Percentiles rank a stretch among this genome's conserved stretches.
These are phyloP conservation scores for Cyclina sinensis DNA, from an alignment of 1,140 invertebrate species.

Conservation along the genomic window DNA sequence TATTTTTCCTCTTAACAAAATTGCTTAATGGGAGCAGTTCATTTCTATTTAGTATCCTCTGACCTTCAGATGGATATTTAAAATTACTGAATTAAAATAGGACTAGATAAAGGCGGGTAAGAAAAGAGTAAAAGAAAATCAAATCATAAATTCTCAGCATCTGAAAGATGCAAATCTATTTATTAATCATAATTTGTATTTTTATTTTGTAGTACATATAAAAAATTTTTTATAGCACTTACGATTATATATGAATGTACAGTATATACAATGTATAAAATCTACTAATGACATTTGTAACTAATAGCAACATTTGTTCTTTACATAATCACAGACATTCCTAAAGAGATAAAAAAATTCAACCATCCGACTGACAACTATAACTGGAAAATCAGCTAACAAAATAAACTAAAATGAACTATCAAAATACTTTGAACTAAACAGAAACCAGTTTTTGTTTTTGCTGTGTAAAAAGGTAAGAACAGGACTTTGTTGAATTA, in stretches of 20 bases:
- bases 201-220: conserved; percentile 21
- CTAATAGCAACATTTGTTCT: conserved; percentile 19
- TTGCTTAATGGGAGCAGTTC: too few species aligned
- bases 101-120: too few species aligned
- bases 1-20: too few species aligned
- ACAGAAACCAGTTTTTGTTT: too few species aligned
- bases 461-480: too few species aligned
- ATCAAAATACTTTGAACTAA: too few species aligned
- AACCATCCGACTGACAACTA: neutral
- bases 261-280: conserved; percentile 48
- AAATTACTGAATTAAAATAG: too few species aligned
- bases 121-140: neutral
- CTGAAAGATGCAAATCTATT: conserved; percentile 8
- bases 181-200: neutral
- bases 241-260: conserved; percentile 43
- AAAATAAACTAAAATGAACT: too few species aligned
- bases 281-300: conserved; percentile 15
- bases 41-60: too few species aligned
- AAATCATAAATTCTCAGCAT: neutral
- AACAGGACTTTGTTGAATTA: too few species aligned
- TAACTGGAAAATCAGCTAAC: too few species aligned
- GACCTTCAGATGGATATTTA: too few species aligned
- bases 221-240: conserved; percentile 51
- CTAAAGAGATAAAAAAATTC: neutral
- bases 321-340: conserved; percentile 16